phyloP scores from a whole-genome alignment of 1,140 invertebrate genomes.

The Penaeus chinensis region DNA sequence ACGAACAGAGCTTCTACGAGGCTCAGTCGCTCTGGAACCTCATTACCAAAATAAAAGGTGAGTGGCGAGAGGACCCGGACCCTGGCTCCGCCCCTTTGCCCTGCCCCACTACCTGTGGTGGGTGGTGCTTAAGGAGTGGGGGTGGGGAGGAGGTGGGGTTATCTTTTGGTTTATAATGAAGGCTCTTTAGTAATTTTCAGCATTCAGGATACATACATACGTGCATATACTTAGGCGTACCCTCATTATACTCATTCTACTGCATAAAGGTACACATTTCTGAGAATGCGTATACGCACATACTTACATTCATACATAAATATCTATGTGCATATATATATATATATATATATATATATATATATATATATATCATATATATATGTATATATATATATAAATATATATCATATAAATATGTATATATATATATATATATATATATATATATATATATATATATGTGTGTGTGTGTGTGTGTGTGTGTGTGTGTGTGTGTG shows the following conservation, averaged over 20 bases:
- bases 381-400: neutral
- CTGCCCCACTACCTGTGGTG: neutral
- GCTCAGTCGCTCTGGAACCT: slow-evolving; percentile 64
- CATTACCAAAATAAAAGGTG: slow-evolving; percentile 65
- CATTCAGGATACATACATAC: neutral
- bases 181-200: neutral
- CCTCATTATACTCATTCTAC: neutral
- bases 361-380: neutral
- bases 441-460: neutral
- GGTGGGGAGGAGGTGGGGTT: no score
- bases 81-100: neutral
- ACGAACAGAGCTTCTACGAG: slow-evolving; percentile 66
- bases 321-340: no score
- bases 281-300: neutral
- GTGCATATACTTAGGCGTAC: neutral
- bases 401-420: neutral
- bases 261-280: neutral
- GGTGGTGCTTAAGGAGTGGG: neutral
- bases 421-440: neutral
- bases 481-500: neutral
- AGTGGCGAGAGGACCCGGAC: neutral
- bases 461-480: neutral
- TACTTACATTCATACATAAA: no score
- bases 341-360: neutral
- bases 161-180: neutral